Evolutionary conservation across 2,888 invertebrate genomes (phyloP).

Genomic region (Syrista parreyssii): DNA sequence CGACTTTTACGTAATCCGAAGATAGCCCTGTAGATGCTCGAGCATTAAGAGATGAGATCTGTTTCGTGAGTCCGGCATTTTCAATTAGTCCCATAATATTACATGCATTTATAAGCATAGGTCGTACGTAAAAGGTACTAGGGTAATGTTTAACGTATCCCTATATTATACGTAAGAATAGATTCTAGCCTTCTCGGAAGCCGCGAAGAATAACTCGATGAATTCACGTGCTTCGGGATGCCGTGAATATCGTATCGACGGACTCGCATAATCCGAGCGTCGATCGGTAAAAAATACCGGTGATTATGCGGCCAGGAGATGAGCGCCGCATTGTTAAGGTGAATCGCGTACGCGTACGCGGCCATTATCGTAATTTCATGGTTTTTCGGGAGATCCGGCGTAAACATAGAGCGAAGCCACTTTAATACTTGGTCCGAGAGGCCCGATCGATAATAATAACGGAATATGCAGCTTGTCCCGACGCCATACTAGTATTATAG

Average conservation of each 20-base stretch:
- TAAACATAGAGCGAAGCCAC: conserved; percentile 59
- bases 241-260: neutral
- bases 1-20: neutral
- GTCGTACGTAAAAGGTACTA: neutral
- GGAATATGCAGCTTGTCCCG: conserved; percentile 55
- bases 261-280: neutral
- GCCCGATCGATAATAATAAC: conserved; percentile 62
- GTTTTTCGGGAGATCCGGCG: conserved; percentile 56
- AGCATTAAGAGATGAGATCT: neutral
- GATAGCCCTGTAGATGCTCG: neutral
- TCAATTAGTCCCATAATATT: neutral
- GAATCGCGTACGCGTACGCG: conserved; percentile 25
- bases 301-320: conserved; percentile 4
- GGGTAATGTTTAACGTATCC: neutral
- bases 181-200: neutral
- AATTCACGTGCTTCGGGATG: neutral
- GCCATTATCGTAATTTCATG: conserved; percentile 63
- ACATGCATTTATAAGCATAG: neutral
- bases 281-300: conserved; percentile 1
- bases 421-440: conserved; percentile 53
- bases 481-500: conserved; percentile 55
- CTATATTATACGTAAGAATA: neutral
- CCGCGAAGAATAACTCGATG: neutral
- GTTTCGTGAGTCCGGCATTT: neutral
- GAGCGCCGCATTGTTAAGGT: conserved; percentile 1